Evolutionary conservation across 64 coral and sea anemone species (phyloP).

Genomic region (Dendrophyllia cribrosa): DNA sequence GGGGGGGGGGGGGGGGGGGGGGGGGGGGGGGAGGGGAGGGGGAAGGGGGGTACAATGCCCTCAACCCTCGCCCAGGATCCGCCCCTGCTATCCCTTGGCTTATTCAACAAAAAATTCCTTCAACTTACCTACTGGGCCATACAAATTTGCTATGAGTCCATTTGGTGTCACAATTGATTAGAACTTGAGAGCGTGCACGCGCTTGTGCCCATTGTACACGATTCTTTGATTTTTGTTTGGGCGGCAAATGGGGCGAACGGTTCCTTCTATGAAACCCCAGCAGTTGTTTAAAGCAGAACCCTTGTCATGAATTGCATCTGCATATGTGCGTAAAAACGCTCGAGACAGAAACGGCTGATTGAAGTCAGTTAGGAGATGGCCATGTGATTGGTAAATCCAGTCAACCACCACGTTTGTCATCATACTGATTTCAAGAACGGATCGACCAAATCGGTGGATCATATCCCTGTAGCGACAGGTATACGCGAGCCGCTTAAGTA

Average conservation of each 20-base stretch:
- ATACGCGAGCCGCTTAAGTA: no score
- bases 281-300: constrained; percentile 15
- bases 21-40: no score
- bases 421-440: background rate
- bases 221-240: background rate
- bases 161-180: constrained; percentile 36
- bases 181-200: background rate
- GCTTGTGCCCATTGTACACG: background rate
- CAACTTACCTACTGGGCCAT: constrained; percentile 30
- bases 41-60: no score
- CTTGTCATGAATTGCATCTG: constrained; percentile 51
- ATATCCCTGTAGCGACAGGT: no score
- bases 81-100: no score
- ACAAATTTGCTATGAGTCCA: constrained; percentile 37
- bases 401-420: background rate
- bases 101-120: no score
- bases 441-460: no score
- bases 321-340: constrained; percentile 35
- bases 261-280: background rate
- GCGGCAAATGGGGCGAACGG: constrained; percentile 18
- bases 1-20: no score
- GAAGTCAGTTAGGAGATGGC: constrained; percentile 36
- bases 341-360: constrained; percentile 16
- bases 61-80: no score
- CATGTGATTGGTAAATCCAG: constrained; percentile 46